Conservation (phyloP, 2,797 vertebrate species). For the Nannoperca obscura region DNA sequence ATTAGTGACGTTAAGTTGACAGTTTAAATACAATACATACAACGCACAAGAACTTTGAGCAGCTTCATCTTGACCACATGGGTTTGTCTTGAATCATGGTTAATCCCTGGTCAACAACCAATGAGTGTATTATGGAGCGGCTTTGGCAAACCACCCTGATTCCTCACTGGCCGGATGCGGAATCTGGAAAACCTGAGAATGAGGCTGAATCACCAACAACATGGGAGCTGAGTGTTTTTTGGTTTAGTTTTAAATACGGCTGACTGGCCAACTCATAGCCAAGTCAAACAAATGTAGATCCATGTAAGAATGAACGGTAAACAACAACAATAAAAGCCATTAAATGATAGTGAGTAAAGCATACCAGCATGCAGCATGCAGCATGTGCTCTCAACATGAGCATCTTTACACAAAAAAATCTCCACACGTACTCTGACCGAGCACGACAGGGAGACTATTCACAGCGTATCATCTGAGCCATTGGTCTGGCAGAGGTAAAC, state of each 20-base stretch:
- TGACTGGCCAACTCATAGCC: constrained; percentile 26
- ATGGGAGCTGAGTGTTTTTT: constrained; percentile 46
- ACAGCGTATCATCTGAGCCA: constrained; percentile 71
- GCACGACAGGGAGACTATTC: constrained; percentile 64
- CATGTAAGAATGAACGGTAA: constrained; percentile 26
- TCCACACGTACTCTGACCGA: constrained; percentile 33
- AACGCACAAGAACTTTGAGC: constrained; percentile 1
- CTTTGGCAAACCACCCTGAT: constrained; percentile 3
- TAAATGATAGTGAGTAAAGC: constrained; percentile 32
- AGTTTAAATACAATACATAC: background rate
- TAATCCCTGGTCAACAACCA: constrained; percentile 10
- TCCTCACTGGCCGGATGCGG: constrained; percentile 35
- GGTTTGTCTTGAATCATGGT: constrained; percentile 1
- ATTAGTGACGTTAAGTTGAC: background rate
- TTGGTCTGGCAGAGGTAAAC: constrained; percentile 79
- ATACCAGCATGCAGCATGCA: too few species aligned
- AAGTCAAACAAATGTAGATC: constrained; percentile 49
- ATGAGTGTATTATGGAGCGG: constrained; percentile 42
- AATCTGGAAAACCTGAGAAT: constrained; percentile 66
- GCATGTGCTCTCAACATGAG: constrained; percentile 27
- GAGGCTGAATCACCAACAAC: constrained; percentile 57
- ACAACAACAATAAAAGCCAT: constrained; percentile 42
- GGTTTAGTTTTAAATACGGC: constrained; percentile 9
- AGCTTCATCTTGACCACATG: constrained; percentile 3
- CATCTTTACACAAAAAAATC: constrained; percentile 51